Percentiles rank a stretch among this genome's conserved stretches.
These are phyloP conservation scores for Chaetops frenatus DNA, from an alignment of 2,113 vertebrate species.

Conservation along the genomic window DNA sequence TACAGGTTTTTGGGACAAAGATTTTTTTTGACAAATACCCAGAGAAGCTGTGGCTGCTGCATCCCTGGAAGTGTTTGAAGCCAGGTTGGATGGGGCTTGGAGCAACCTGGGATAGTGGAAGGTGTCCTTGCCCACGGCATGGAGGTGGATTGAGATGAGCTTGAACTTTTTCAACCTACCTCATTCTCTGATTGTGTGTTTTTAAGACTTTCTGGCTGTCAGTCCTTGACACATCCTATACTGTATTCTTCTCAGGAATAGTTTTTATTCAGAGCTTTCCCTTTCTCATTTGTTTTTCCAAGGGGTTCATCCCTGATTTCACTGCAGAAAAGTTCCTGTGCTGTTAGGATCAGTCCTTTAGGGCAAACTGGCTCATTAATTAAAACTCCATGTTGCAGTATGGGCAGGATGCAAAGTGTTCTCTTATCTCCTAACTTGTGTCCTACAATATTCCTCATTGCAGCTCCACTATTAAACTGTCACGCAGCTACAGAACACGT, in stretches of 20 bases:
- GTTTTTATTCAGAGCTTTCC: background rate
- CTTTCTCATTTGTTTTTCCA: background rate
- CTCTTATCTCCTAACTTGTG: background rate
- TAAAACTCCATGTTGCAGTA: background rate
- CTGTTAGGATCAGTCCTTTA: background rate
- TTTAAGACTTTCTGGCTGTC: background rate
- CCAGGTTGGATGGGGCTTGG: background rate
- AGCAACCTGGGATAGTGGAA: rapidly evolving
- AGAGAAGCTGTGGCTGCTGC: background rate
- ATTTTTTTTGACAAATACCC: background rate
- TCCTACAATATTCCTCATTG: background rate
- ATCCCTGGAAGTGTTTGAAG: background rate
- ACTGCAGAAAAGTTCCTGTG: background rate
- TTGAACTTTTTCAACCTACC: background rate
- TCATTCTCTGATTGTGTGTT: background rate
- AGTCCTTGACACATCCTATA: background rate
- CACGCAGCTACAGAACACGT: background rate
- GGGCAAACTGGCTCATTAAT: background rate
- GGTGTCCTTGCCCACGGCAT: background rate
- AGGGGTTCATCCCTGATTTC: background rate
- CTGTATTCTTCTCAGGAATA: background rate
- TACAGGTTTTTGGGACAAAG: background rate
- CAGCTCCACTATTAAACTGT: background rate
- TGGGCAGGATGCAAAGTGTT: background rate
- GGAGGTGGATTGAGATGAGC: rapidly evolving